Percentiles rank a stretch among this genome's conserved stretches.
phyloP scores from a whole-genome alignment of 2,797 vertebrate species.

The Eupleurogrammus muticus region DNA sequence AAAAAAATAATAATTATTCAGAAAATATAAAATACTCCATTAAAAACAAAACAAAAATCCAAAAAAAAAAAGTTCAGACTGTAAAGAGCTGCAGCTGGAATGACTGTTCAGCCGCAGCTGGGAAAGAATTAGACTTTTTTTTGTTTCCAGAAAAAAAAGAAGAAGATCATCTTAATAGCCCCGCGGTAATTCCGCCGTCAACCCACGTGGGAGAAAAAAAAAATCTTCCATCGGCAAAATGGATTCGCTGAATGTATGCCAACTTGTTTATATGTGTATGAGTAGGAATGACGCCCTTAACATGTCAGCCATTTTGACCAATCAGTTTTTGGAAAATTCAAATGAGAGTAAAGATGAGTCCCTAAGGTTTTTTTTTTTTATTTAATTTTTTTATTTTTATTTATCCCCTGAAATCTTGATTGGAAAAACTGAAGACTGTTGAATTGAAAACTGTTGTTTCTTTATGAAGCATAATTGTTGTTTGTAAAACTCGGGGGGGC shows the following conservation, averaged over 20 bases:
- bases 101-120: constrained; percentile 33
- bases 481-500: constrained; percentile 1
- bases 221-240: constrained; percentile 10
- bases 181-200: constrained; percentile 8
- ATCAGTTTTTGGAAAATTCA: background rate
- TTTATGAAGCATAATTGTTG: background rate
- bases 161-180: constrained; percentile 15
- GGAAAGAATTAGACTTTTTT: constrained; percentile 27
- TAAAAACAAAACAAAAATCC: background rate
- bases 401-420: constrained; percentile 1
- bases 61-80: constrained; percentile 15
- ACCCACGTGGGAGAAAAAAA: background rate
- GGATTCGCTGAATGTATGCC: constrained; percentile 54
- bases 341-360: background rate
- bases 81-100: constrained; percentile 42
- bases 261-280: constrained; percentile 46
- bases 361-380: background rate
- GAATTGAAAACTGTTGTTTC: background rate
- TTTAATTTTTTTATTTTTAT: constrained; percentile 15
- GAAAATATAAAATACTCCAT: constrained; percentile 20
- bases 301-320: background rate
- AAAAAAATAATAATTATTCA: constrained; percentile 20
- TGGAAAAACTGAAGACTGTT: constrained; percentile 3
- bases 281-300: constrained; percentile 10
- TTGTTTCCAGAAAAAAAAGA: constrained; percentile 11